Conservation (phyloP, 2,113 vertebrate genomes). For the Heterotilapia buettikoferi region DNA sequence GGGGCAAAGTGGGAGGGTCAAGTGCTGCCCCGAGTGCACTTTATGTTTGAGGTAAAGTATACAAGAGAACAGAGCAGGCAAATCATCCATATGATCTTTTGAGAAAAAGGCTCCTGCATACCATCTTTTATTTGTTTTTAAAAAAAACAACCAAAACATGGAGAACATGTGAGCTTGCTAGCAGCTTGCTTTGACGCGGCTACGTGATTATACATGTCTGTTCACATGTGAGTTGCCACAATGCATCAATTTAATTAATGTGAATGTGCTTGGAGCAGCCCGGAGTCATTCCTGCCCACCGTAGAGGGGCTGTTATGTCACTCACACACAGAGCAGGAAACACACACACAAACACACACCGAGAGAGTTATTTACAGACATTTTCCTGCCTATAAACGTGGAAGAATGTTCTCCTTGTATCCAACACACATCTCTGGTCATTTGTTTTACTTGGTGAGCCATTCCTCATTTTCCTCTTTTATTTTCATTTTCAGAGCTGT, state of each 20-base stretch:
- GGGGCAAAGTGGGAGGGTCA: background rate
- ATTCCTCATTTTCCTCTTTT: background rate
- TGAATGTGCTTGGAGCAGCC: constrained; percentile 45
- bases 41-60: background rate
- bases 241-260: constrained; percentile 65
- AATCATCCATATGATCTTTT: background rate
- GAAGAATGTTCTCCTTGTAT: background rate
- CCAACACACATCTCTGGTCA: background rate
- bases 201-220: constrained; percentile 48
- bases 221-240: constrained; percentile 58
- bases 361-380: background rate
- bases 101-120: background rate
- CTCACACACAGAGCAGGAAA: background rate
- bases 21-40: background rate
- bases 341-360: background rate
- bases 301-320: constrained; percentile 54
- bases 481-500: background rate
- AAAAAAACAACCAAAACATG: background rate
- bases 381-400: background rate
- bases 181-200: constrained; percentile 44
- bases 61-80: background rate
- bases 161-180: background rate
- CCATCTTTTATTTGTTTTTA: background rate
- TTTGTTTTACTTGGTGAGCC: background rate
- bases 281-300: constrained; percentile 55